Conservation (phyloP, 2,888 invertebrate species). For the Idaea biselata region DNA sequence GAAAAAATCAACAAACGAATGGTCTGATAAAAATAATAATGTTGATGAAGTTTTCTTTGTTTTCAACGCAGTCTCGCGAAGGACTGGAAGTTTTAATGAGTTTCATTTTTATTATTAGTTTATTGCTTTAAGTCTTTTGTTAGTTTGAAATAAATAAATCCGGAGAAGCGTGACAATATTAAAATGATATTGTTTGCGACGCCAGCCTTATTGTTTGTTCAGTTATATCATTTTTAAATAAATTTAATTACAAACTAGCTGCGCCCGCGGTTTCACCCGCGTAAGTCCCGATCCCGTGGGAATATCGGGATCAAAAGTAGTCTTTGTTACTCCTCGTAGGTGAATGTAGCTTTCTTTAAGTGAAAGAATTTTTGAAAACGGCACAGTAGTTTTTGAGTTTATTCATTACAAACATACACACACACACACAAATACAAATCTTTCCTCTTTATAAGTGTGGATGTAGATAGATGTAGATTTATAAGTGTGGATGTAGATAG, state of each 20-base stretch:
- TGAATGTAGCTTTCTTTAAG: too few species aligned
- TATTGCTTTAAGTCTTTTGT: conserved; percentile 10
- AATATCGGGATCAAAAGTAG: too few species aligned
- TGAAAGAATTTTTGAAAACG: too few species aligned
- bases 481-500: too few species aligned
- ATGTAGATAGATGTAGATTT: too few species aligned
- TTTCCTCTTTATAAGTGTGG: too few species aligned
- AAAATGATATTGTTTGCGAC: not conserved
- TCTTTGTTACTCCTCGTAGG: too few species aligned
- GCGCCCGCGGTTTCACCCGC: too few species aligned
- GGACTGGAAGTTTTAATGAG: conserved; percentile 20
- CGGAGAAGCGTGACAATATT: not conserved
- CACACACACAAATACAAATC: too few species aligned
- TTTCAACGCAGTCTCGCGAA: conserved; percentile 15
- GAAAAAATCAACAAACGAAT: not conserved
- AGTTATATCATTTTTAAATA: not conserved
- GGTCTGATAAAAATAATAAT: conserved; percentile 7
- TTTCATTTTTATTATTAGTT: conserved; percentile 10
- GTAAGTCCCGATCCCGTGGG: too few species aligned
- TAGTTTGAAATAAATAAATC: not conserved
- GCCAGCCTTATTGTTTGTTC: not conserved
- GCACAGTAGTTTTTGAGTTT: too few species aligned
- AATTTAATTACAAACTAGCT: not conserved
- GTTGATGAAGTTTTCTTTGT: conserved; percentile 10
- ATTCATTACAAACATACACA: too few species aligned